Evolutionary conservation across 2,888 invertebrate species (phyloP).

Genomic region (Metopia argyrocephala): DNA sequence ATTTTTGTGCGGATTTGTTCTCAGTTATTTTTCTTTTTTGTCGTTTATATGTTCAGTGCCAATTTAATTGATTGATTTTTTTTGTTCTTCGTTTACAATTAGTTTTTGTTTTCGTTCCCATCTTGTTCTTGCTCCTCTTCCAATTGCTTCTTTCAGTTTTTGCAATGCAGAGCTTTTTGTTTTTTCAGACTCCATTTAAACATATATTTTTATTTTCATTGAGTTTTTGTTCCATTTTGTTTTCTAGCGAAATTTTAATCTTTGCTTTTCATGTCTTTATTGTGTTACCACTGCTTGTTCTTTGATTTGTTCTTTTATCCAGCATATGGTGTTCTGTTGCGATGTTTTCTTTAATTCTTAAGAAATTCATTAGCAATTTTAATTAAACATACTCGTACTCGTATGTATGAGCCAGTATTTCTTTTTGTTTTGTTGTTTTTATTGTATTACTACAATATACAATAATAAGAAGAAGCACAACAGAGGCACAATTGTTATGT

Average conservation of each 20-base stretch:
- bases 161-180: conserved; percentile 39
- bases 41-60: conserved; percentile 40
- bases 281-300: too few relatives aligned
- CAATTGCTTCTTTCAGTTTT: background rate
- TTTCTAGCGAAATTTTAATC: conserved; percentile 35
- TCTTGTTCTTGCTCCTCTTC: conserved; percentile 16
- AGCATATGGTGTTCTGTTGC: too few relatives aligned
- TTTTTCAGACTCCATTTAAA: background rate
- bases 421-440: too few relatives aligned
- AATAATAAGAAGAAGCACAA: too few relatives aligned
- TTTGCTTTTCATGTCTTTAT: background rate
- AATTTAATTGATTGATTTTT: conserved; percentile 64
- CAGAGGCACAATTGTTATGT: too few relatives aligned
- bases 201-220: background rate
- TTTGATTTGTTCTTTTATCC: conserved; percentile 24
- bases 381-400: conserved; percentile 46
- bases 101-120: conserved; percentile 11
- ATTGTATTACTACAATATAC: too few relatives aligned
- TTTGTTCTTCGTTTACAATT: conserved; percentile 12
- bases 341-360: conserved; percentile 38
- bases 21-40: conserved; percentile 32
- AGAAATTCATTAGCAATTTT: conserved; percentile 58
- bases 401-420: too few relatives aligned
- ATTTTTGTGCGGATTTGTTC: background rate
- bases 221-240: conserved; percentile 45